These are phyloP conservation scores for Heteromurus nitidus DNA, from an alignment of 2,888 invertebrate genomes.

Conservation along the genomic window DNA sequence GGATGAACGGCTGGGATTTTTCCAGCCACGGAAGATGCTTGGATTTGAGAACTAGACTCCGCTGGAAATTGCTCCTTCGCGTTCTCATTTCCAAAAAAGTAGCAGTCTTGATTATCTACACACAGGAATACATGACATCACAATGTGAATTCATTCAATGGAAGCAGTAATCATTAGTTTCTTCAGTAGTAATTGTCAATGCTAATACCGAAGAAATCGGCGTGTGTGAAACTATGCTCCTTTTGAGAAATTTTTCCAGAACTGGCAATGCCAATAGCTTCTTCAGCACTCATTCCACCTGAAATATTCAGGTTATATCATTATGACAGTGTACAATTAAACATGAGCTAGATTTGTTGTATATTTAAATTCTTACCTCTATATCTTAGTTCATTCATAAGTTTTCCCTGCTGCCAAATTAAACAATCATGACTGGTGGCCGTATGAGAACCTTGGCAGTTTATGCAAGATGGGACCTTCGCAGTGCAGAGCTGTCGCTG, in stretches of 20 bases:
- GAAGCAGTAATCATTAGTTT: no score
- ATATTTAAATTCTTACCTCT: constrained; percentile 35
- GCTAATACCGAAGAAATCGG: constrained; percentile 63
- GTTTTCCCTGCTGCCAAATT: constrained; percentile 69
- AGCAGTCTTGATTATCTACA: constrained; percentile 65
- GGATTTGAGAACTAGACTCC: no score
- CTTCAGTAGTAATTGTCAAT: no score
- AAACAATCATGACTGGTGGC: constrained; percentile 65
- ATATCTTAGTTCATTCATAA: constrained; percentile 69
- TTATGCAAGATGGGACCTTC: constrained; percentile 58
- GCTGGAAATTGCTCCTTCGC: constrained; percentile 44
- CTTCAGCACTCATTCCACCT: constrained; percentile 63
- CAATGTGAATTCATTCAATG: no score
- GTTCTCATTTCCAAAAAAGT: constrained; percentile 42
- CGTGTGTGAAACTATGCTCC: constrained; percentile 57
- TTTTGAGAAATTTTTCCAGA: constrained; percentile 64
- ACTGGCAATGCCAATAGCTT: constrained; percentile 64
- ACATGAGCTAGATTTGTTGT: not conserved
- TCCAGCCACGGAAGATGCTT: constrained; percentile 9
- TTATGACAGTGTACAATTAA: not conserved
- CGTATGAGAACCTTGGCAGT: constrained; percentile 62
- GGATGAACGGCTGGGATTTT: constrained; percentile 40
- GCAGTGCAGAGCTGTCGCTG: constrained; percentile 58
- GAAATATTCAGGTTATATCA: not conserved
- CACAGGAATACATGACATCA: no score